A percentile compares a stretch with the other conserved stretches of the same genome.
Evolutionary conservation across 30 jellyfish, hydroid and myxozoan genomes (phyloP).

Genomic region (Pseudorhiza aurosa): DNA sequence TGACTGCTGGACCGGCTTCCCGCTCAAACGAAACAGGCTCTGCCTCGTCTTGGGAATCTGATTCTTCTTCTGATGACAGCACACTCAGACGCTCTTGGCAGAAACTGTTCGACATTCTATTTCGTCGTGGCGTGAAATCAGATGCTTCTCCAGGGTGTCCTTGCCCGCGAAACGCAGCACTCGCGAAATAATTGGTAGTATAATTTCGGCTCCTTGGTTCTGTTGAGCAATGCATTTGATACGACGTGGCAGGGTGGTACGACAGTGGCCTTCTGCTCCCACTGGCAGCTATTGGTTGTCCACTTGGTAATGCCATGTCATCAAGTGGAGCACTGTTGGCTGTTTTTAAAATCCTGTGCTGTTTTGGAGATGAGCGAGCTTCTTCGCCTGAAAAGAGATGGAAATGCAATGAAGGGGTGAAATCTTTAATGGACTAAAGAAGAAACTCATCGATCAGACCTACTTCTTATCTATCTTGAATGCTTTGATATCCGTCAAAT

Average conservation of each 20-base stretch:
- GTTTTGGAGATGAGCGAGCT: background rate
- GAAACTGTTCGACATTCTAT: slow-evolving; percentile 30
- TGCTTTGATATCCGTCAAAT: no score
- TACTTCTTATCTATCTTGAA: no score
- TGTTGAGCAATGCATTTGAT: slow-evolving; percentile 35
- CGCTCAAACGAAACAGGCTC: slow-evolving; percentile 1
- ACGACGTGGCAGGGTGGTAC: slow-evolving; percentile 67
- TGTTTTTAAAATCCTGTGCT: slow-evolving; percentile 2
- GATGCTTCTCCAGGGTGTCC: slow-evolving; percentile 31
- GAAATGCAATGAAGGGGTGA: no score
- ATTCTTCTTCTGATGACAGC: slow-evolving; percentile 65
- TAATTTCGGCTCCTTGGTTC: slow-evolving; percentile 55
- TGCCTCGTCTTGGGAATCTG: slow-evolving; percentile 38
- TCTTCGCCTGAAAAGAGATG: background rate
- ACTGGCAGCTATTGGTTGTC: slow-evolving; percentile 10
- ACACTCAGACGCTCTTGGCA: slow-evolving; percentile 25
- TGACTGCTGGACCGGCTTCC: background rate
- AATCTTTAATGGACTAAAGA: no score
- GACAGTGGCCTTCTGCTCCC: slow-evolving; percentile 54
- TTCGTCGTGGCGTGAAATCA: background rate
- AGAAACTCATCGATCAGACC: no score
- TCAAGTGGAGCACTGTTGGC: slow-evolving; percentile 57
- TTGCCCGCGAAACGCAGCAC: slow-evolving; percentile 71
- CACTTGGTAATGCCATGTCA: slow-evolving; percentile 68
- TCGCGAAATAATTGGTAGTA: slow-evolving; percentile 52